phyloP scores from a whole-genome alignment of 2,113 vertebrate species.

The Protomyctophum bolini region DNA sequence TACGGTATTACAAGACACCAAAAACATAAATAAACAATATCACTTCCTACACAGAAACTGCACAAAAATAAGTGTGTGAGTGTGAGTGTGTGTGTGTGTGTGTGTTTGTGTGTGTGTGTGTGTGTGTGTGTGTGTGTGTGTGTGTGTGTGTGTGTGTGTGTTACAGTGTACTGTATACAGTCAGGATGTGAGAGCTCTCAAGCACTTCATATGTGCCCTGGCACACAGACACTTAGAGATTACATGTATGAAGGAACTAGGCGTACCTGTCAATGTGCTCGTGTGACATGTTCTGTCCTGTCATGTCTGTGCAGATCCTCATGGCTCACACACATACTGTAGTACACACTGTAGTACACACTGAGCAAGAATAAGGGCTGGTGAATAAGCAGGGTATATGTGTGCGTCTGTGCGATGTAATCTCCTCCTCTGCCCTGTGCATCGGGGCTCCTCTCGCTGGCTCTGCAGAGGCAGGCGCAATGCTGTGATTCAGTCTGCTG shows the following conservation, averaged over 20 bases:
- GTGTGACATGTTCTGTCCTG: slow-evolving; percentile 2
- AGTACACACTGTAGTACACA: neutral
- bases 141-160: neutral
- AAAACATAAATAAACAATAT: too few relatives aligned
- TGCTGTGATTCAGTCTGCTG: slow-evolving; percentile 66
- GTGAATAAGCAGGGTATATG: slow-evolving; percentile 20
- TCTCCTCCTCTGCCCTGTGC: slow-evolving; percentile 47
- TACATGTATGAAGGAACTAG: neutral
- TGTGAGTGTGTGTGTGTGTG: neutral
- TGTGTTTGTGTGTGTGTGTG: neutral
- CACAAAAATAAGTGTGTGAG: too few relatives aligned
- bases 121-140: neutral
- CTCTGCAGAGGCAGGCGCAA: slow-evolving; percentile 70
- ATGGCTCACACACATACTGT: slow-evolving; percentile 4
- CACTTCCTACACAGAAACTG: too few relatives aligned
- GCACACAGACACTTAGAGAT: neutral
- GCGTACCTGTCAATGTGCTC: neutral
- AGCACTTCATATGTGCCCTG: too few relatives aligned
- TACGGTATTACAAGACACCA: too few relatives aligned
- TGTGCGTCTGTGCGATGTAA: slow-evolving; percentile 20
- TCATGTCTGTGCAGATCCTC: neutral
- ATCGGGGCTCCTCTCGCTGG: slow-evolving; percentile 43
- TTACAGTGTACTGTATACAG: too few relatives aligned
- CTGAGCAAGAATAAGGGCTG: neutral
- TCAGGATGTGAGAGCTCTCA: too few relatives aligned